Evolutionary conservation across 2,113 vertebrate species (phyloP).

Genomic region (Steatornis caripensis): DNA sequence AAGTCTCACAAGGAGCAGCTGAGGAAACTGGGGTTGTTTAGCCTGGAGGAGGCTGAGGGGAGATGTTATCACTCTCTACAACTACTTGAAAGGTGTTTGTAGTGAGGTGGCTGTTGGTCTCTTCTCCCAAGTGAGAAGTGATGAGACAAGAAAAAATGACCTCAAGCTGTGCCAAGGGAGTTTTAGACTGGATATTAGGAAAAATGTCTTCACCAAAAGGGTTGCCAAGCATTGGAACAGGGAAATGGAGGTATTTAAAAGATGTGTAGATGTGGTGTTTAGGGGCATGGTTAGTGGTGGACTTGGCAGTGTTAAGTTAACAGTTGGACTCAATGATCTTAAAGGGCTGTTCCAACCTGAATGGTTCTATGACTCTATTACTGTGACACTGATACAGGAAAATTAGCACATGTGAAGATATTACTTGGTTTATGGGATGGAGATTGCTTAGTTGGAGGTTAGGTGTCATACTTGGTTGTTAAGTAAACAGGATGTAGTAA

Average conservation of each 20-base stretch:
- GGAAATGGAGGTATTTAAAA: not conserved
- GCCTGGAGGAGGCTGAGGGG: not conserved
- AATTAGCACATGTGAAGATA: not conserved
- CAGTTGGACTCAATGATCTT: not conserved
- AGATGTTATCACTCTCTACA: not conserved
- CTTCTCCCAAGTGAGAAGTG: rapidly evolving
- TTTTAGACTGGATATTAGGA: not conserved
- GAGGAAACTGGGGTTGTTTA: not conserved
- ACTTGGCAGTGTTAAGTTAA: not conserved
- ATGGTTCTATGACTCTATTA: not conserved
- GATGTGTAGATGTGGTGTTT: rapidly evolving
- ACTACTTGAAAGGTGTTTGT: rapidly evolving
- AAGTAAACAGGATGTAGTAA: not conserved
- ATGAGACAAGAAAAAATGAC: rapidly evolving
- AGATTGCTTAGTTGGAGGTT: not conserved
- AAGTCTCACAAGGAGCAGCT: rapidly evolving
- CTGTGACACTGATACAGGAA: not conserved
- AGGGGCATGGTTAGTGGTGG: not conserved
- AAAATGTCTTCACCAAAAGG: not conserved
- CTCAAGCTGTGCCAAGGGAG: rapidly evolving
- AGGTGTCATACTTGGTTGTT: not conserved
- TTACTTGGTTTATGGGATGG: not conserved
- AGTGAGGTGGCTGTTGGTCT: rapidly evolving
- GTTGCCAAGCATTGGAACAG: not conserved
- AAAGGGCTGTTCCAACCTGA: not conserved